phyloP scores from a whole-genome alignment of 2,888 invertebrate species.

The Sphaeridia pumilis region DNA sequence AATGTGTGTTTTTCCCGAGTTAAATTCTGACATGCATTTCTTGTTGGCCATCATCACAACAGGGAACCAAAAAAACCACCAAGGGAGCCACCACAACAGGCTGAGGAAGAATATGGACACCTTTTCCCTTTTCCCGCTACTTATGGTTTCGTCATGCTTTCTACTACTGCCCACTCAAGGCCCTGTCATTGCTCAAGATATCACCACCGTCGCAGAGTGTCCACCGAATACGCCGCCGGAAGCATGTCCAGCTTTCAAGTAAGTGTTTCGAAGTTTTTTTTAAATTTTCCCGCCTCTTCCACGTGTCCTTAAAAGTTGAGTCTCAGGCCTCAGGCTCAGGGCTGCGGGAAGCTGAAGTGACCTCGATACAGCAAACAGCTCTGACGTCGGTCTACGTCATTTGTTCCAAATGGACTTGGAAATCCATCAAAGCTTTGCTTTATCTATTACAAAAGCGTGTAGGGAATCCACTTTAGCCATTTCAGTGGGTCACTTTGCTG shows the following conservation, averaged over 20 bases:
- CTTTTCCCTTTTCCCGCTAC: conserved; percentile 24
- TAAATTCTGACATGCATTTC: too few species aligned
- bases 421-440: neutral
- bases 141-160: conserved; percentile 31
- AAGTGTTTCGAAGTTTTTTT: neutral
- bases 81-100: neutral
- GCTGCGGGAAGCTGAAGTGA: neutral
- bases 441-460: too few species aligned
- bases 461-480: too few species aligned
- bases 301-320: neutral
- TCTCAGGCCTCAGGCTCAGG: neutral
- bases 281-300: neutral
- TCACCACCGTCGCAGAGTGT: conserved; percentile 14
- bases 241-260: conserved; percentile 16
- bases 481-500: too few species aligned
- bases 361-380: too few species aligned
- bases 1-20: too few species aligned
- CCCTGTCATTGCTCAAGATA: conserved; percentile 30
- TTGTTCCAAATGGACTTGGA: too few species aligned
- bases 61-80: conserved; percentile 1
- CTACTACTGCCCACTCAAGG: conserved; percentile 32
- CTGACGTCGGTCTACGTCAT: too few species aligned
- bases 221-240: conserved; percentile 13
- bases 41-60: too few species aligned
- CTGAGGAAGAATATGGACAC: conserved; percentile 20